Base-by-base conservation (phyloP, 2,797 vertebrate species). In the Trichosurus vulpecula region DNA sequence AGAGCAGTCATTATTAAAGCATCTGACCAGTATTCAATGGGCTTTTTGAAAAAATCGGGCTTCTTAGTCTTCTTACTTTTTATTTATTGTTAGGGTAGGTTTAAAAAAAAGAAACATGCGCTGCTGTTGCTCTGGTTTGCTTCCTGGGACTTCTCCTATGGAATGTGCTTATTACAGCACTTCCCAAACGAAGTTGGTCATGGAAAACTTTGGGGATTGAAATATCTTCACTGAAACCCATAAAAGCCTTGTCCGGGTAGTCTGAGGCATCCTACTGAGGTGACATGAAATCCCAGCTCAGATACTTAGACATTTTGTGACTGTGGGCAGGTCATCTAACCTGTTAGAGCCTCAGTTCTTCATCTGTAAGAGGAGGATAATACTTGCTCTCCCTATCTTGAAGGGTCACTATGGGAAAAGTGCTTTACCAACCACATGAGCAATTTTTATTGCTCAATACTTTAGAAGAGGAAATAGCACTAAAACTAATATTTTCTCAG, bases 171-270 rank as follows among this genome's bases (percentile, higher is more conserved):
- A 96, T 87, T 29, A 95, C 16, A 91, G 22, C 47, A 93, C 94
- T 96, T 95, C 93, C 57, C 52, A 93, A 97, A 95, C 94, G 53
- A 93, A 96, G 93, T 90, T 87, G 87, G 90, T 87, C n/a, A 9
- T 27, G 22, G 74, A 81, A 47, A 81, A 81, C 41, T 81, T 47
- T 47, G 74, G 74, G 22, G 41, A 81, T 27, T 47, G n/a, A 47
- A 81, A 47, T 81, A 47, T 81, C 22, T 81, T 81, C 22, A 35
- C 41, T 74, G 47, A n/a, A 81, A 81, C 22, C 22, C 74, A 81
- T 81, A 81, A 81, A 81, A 81, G 47, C 22, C 74, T 81, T 47
- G 22, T 47, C 74, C 8, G 3, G 74, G 74, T 16, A 14, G 22
- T 81, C 74, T 25, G 41, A 81, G 74, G 6, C 41, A 47, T 25